Evolutionary conservation across 2,797 vertebrate genomes (phyloP), one percentile per base, ranked within the genome.

Genomic region (Mus caroli): DNA sequence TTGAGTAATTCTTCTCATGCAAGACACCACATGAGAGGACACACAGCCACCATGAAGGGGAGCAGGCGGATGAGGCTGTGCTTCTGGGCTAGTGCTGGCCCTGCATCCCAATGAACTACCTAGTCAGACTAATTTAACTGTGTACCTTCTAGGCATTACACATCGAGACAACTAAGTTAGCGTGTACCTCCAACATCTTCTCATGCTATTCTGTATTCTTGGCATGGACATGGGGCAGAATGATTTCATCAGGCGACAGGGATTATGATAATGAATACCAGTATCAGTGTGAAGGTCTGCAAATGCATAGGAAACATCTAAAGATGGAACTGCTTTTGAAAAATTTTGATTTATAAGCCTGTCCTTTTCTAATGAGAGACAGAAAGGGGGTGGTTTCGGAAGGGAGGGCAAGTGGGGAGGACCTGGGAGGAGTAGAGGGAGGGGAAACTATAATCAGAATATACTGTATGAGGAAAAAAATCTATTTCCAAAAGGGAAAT

Each of bases 1-100:
- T 77, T 79, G 85, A 94, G 77, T 94, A 96, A 96, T 95, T 94
- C 83, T 96, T 91, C 83, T 71, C 92, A 31, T 85, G 58, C 84
- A 88, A 90, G 95, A 94, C 71, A 90, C 43, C 40, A 78, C 62
- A 93, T 60, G 75, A 67, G 67, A 83, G 88, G 80, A 83, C 69
- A 85, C 34, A 64, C n/a, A 58, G 78, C 62, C 71, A 79, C 58
- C 14, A 50, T 67, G 34, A 22, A 62, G n/a, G 40, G 62, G 28
- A 77, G 34, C 43, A 89, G 77, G 43, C 54, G n/a, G n/a, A 90
- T 1, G 64, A 84, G 58, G 67, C 46, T 88, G 79, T 62, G 19
- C 43, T 94, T 71, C 75, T 31, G 40, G 77, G 69, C 46, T 69
- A 37, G 91, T n/a, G 37, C 40, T 85, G 82, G 37, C 37, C 52